Base-by-base conservation (phyloP, 2,888 invertebrate genomes). In the Heliconius hortense region DNA sequence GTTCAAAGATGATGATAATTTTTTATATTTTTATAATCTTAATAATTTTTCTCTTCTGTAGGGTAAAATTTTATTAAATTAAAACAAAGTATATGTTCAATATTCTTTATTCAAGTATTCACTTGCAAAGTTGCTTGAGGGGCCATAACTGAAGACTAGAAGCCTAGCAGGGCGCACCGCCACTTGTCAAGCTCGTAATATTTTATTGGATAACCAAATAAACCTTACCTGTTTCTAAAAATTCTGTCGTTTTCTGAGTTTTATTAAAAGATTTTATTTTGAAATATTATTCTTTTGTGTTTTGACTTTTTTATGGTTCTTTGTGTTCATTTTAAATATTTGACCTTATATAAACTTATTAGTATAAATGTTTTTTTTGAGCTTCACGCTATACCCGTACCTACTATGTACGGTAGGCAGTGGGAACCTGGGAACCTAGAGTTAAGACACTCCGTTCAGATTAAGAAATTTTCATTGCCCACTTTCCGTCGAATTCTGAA, bases 161-260 rank as follows among this genome's bases (percentile, higher is more conserved):
- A 86, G 79, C 82, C 82, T 56, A 86, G 87, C 90, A 84, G 87
- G 88, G 90, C 89, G 86, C 89, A 80, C 81, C 88, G 90, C 89
- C 88, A 90, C 89, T 92, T 92, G 92, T 93, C 92, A 91, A 89
- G 84, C 90, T 92, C 93, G 91, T 93, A 92, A 93, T 93, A 93
- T 93, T 93, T 93, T 93, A 93, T 93, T 92, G 90, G 90, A 92
- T 92, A 90, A 93, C 92, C 91, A 89, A 93, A 92, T 93, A 92
- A 92, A 91, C 88, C 85, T 86, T 83, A 85, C 83, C 84, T 82
- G 83, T 87, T 88, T 87, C 87, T 10, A 87, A 88, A 88, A 90
- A 88, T 86, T 82, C 80, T 84, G 83, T 78, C 77, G 77, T 71
- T 66, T 80, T 79, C 79, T 73, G 73, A 77, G 76, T 67, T 72